These are phyloP conservation scores for Scaptomyza pallida DNA, from an alignment of 1,140 invertebrate genomes.

Conservation along the genomic window DNA sequence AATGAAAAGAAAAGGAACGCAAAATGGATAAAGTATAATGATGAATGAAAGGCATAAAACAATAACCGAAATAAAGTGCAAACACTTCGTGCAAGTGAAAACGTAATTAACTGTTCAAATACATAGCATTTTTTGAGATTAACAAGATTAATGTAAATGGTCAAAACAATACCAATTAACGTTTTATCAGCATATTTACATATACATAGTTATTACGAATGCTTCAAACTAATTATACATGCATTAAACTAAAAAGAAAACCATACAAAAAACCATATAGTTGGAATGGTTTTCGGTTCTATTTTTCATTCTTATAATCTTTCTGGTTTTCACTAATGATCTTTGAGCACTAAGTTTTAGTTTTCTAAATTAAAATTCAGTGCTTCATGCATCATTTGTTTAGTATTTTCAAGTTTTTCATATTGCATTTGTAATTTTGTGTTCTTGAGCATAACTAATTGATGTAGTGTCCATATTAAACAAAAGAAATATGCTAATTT, in stretches of 20 bases:
- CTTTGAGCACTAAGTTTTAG: slow-evolving; percentile 18
- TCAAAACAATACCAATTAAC: slow-evolving; percentile 49
- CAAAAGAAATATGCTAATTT: slow-evolving; percentile 32
- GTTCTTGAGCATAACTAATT: slow-evolving; percentile 20
- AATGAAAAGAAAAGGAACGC: slow-evolving; percentile 6
- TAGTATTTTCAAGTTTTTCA: slow-evolving; percentile 9
- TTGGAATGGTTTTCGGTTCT: slow-evolving; percentile 39
- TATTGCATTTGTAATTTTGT: slow-evolving; percentile 17
- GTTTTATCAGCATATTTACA: slow-evolving; percentile 54
- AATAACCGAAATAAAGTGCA: slow-evolving; percentile 83
- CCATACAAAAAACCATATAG: slow-evolving; percentile 53
- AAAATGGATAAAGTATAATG: slow-evolving; percentile 13
- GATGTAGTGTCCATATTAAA: slow-evolving; percentile 31
- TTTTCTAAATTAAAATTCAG: slow-evolving; percentile 6
- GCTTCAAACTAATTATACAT: slow-evolving; percentile 66
- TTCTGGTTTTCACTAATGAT: slow-evolving; percentile 30
- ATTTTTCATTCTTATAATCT: background rate
- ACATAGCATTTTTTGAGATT: slow-evolving; percentile 77
- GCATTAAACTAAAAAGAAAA: slow-evolving; percentile 24
- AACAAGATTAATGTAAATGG: slow-evolving; percentile 55
- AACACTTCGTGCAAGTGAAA: slow-evolving; percentile 82
- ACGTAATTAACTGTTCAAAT: slow-evolving; percentile 83
- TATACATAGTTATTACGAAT: slow-evolving; percentile 47
- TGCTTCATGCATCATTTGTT: slow-evolving; percentile 24
- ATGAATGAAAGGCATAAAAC: slow-evolving; percentile 70